A percentile compares a stretch with the other conserved stretches of the same genome.
phyloP scores from a whole-genome alignment of 2,888 invertebrate species.

The Pteria penguin region DNA sequence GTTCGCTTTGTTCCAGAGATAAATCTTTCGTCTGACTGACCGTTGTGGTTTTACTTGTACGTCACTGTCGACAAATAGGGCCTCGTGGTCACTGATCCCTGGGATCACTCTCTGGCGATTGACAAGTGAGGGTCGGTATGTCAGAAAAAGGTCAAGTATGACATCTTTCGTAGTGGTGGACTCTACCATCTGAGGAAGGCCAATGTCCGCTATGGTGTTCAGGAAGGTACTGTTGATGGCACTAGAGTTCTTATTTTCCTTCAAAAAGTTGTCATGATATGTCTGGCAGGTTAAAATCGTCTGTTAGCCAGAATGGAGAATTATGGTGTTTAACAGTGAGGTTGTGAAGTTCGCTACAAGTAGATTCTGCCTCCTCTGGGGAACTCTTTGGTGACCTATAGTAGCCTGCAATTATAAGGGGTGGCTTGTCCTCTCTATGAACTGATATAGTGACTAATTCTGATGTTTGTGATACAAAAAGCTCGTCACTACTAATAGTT shows the following conservation, averaged over 20 bases:
- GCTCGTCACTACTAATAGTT: not conserved
- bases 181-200: not conserved
- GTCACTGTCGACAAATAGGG: conserved; percentile 1
- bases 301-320: conserved; percentile 3
- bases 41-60: not conserved
- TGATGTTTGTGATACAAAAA: not conserved
- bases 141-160: not conserved
- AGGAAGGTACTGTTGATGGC: not conserved
- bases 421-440: not conserved
- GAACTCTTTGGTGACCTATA: not conserved
- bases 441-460: not conserved
- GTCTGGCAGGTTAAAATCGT: conserved; percentile 17
- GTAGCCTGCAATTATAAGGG: not conserved
- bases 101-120: not conserved
- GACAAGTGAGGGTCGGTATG: conserved; percentile 12
- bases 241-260: not conserved
- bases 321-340: not conserved
- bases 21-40: not conserved
- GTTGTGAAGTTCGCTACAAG: not conserved
- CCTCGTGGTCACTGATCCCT: conserved; percentile 12
- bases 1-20: conserved; percentile 11
- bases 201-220: not conserved
- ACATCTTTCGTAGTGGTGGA: not conserved
- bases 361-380: not conserved
- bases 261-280: not conserved